Conservation (phyloP, 1,140 invertebrate species). For the Phymastichus coffea region DNA sequence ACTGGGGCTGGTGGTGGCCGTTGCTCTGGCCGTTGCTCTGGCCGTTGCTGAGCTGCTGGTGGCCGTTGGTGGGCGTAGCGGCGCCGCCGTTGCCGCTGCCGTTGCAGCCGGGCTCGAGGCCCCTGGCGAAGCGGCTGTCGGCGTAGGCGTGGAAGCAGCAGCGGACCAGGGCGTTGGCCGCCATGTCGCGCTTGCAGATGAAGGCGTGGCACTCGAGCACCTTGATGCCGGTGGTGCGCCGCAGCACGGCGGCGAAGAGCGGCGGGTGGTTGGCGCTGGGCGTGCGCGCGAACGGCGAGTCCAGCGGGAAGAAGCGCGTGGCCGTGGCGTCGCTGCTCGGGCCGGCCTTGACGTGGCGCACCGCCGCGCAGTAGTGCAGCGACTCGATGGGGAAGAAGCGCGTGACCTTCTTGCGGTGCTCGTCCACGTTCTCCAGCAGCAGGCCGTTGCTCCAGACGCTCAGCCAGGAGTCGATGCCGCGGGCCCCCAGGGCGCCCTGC, state of each 20-base stretch:
- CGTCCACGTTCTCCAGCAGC: constrained; percentile 93
- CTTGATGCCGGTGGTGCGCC: constrained; percentile 96
- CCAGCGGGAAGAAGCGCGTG: constrained; percentile 91
- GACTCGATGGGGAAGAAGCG: constrained; percentile 97
- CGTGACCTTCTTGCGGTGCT: constrained; percentile 90
- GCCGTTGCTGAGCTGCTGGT: constrained; percentile 34
- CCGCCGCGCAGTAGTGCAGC: constrained; percentile 96
- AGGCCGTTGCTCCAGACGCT: constrained; percentile 97
- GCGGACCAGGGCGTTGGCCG: constrained; percentile 88
- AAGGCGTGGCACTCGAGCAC: constrained; percentile 99
- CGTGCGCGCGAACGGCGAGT: constrained; percentile 90
- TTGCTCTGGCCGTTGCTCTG: constrained; percentile 44
- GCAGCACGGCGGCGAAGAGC: constrained; percentile 93
- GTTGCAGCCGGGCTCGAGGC: constrained; percentile 62
- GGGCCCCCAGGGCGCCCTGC: constrained; percentile 78
- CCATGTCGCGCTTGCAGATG: constrained; percentile 93
- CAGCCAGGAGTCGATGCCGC: constrained; percentile 96
- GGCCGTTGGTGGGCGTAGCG: constrained; percentile 35
- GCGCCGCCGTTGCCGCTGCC: constrained; percentile 39
- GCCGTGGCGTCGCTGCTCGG: constrained; percentile 57
- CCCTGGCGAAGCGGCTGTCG: constrained; percentile 87
- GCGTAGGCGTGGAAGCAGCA: constrained; percentile 96
- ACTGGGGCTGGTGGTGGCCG: constrained; percentile 38
- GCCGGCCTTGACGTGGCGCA: constrained; percentile 70
- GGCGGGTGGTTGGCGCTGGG: constrained; percentile 91